Base-by-base conservation (phyloP, 2,888 invertebrate genomes). In the Lucinisca nassula region DNA sequence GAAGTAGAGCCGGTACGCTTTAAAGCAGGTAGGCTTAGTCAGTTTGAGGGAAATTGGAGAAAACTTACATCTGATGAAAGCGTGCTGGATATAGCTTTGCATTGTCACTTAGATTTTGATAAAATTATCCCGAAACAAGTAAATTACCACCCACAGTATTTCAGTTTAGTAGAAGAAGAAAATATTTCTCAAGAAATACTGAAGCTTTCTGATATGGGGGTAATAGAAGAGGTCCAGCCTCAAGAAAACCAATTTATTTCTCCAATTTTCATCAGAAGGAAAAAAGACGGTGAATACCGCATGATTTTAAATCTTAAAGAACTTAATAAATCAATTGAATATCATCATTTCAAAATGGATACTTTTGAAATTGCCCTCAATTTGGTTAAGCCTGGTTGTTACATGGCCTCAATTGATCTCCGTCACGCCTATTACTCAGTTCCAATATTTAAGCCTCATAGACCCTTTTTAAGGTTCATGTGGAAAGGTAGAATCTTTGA, bases 391-490 rank as follows among this genome's bases (percentile, higher is more conserved):
- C 82, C 76, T 30, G 73, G 51, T 32, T 90, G 90, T 79, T 90
- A 45, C 58, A 87, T 92, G 84, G 88, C 90, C 17, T 85, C 87
- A 38, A 40, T 88, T 24, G 90, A 92, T 76, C 45, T 87, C 0
- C 51, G 77, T 24, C 72, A 91, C 86, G 89, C 86, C 14, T 90
- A 89, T 84, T 91, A 88, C 55, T 88, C 87, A 45, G 90, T 92
- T 2, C 82, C 82, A 86, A 79, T 24, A 79, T 89, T 38, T 89
- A 89, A 86, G 6, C 86, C 84, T 17, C 84, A 84, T 79, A 84
- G 86, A 12, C 17, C 1, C 6, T 88, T 30, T 51, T 75, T 86
- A 17, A 70, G 78, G 55, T 91, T 91, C 51, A 14, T 10, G 1
- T 90, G 87, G 84, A 61, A 84, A 51, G 82, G 80, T 21, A 27